A percentile compares a stretch with the other conserved stretches of the same genome.
phyloP scores from a whole-genome alignment of 2,113 vertebrate species.

The Phylloscopus trochiloides region DNA sequence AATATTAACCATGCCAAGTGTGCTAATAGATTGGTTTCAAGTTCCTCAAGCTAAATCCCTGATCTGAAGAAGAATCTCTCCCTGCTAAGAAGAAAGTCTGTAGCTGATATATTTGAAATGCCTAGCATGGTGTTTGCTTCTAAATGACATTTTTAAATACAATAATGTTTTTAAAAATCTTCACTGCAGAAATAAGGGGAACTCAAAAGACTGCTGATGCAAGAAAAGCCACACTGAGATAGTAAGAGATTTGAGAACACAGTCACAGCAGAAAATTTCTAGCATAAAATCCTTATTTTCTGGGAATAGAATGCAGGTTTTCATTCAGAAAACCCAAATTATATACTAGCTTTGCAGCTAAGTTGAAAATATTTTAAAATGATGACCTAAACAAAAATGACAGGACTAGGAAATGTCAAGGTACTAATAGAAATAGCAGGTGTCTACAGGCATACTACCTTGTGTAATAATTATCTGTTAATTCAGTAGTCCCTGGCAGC shows the following conservation, averaged over 20 bases:
- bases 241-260: not conserved
- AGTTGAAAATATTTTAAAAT: not conserved
- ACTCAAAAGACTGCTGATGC: not conserved
- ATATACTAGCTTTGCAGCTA: not conserved
- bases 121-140: not conserved
- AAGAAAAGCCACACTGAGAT: not conserved
- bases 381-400: not conserved
- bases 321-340: not conserved
- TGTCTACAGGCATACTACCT: not conserved
- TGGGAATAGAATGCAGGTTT: not conserved
- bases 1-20: not conserved
- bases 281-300: not conserved
- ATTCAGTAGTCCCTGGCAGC: not conserved
- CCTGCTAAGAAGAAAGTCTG: not conserved
- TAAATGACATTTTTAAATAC: not conserved
- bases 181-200: not conserved
- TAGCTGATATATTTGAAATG: not conserved
- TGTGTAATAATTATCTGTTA: not conserved
- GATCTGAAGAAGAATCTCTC: not conserved
- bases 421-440: not conserved
- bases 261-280: not conserved
- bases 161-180: not conserved
- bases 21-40: not conserved
- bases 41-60: not conserved
- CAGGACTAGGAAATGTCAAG: not conserved